These are phyloP conservation scores for Aplidium turbinatum DNA, from an alignment of 23 tunicate species.

Conservation along the genomic window DNA sequence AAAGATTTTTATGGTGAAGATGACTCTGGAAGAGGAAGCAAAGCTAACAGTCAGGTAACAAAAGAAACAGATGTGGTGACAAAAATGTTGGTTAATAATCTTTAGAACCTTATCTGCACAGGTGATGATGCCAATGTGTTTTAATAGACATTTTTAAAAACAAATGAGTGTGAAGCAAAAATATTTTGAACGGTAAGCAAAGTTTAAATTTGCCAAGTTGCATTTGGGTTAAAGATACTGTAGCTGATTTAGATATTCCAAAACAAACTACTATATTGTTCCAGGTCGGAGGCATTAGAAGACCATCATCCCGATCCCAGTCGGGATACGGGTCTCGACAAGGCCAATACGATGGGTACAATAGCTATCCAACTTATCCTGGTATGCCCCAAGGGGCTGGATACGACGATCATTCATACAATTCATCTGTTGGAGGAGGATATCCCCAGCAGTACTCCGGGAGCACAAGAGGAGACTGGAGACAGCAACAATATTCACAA, in stretches of 20 bases:
- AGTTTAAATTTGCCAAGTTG: too few relatives aligned
- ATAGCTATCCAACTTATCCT: not conserved
- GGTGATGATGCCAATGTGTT: too few relatives aligned
- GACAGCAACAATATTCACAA: not conserved
- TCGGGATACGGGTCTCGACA: slow-evolving; percentile 30
- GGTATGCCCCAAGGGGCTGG: not conserved
- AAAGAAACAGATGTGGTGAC: too few relatives aligned
- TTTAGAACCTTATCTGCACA: too few relatives aligned
- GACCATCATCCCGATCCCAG: slow-evolving; percentile 33
- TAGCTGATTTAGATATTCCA: too few relatives aligned
- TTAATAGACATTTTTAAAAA: too few relatives aligned
- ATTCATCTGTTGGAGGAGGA: not conserved
- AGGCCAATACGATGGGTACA: not conserved
- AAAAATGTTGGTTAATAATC: too few relatives aligned
- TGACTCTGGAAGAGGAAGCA: not conserved
- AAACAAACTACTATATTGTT: not conserved
- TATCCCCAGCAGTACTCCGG: slow-evolving; percentile 24
- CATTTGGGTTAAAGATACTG: too few relatives aligned
- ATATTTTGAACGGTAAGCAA: too few relatives aligned
- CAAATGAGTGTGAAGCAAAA: too few relatives aligned
- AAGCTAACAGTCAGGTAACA: not conserved
- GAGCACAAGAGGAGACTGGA: slow-evolving; percentile 5
- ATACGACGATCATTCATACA: not conserved
- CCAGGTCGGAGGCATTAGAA: not conserved
- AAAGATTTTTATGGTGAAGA: slow-evolving; percentile 33